Evolutionary conservation across 2,113 vertebrate genomes (phyloP), one percentile per base, ranked within the genome.

Genomic region (Hyperopisus bebe): DNA sequence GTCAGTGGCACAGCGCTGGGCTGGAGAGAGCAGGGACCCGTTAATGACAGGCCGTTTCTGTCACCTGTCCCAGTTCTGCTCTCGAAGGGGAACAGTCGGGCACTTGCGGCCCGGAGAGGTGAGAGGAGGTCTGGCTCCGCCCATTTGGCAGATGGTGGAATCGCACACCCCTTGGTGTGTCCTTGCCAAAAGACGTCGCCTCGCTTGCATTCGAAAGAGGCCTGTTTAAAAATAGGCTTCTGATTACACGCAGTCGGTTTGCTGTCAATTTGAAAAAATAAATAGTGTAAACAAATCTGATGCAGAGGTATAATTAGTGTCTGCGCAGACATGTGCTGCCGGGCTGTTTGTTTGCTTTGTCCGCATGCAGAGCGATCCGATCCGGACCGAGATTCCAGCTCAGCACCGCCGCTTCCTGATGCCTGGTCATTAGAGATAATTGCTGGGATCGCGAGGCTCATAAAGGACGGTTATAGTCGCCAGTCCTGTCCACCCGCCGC

Each of bases 251-350:
- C 86, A 58, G 86, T 87, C 35, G 31, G 31, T 87, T 87, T 58
- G 51, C 51, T 53, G 50, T 86, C 48, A 47, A 47, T 86, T 51
- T 48, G 8, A 87, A 58, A 87, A 58, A 55, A 58, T n/a, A 58
- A 31, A 87, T 58, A 19, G 19, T 55, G 51, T 87, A 58, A 87
- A 58, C 86, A 87, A 87, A 87, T 87, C 31, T 42, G 55, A 87
- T 87, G n/a, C 8, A 11, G 50, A 87, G 31, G 31, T 87, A 58
- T 87, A 55, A 87, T 58, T 87, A 50, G 86, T 21, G 51, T 87
- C 51, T 87, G 86, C 21, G 35, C 50, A 44, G 86, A 35, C 35
- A 42, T 13, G 31, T 58, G 86, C 35, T 31, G 31, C 51, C 11
- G 42, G 24, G 21, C 47, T 50, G 21, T 74, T 74, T 82, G 77